Conservation (phyloP, 2,113 vertebrate genomes). For the Budorcas taxicolor region DNA sequence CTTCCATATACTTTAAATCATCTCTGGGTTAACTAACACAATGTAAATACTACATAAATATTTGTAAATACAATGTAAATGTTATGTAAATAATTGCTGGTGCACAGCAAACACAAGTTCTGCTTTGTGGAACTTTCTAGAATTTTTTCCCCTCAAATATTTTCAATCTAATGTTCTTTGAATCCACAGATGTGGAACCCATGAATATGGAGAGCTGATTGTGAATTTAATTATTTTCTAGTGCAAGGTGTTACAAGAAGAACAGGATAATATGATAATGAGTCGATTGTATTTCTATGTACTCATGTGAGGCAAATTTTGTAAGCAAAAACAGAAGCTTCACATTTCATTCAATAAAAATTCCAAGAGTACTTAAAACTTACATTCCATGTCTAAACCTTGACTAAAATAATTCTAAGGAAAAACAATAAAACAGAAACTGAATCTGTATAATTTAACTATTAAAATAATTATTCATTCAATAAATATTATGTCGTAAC, state of each 20-base stretch:
- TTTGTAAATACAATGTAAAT: background rate
- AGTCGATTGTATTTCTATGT: background rate
- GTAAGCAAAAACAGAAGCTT: background rate
- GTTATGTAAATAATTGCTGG: background rate
- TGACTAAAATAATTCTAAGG: background rate
- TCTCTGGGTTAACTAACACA: background rate
- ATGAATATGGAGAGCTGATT: background rate
- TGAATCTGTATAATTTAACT: background rate
- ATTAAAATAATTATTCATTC: constrained; percentile 20
- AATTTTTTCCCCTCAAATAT: background rate
- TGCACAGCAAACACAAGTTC: background rate
- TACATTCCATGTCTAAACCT: background rate
- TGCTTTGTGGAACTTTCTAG: background rate
- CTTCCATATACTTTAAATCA: background rate
- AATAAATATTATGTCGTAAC: background rate
- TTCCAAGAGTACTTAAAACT: background rate
- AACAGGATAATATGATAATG: background rate
- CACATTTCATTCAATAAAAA: background rate
- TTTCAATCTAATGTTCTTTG: background rate
- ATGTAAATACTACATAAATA: background rate
- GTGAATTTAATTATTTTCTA: background rate
- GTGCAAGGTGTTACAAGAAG: background rate
- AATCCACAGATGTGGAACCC: background rate
- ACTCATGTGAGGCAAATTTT: background rate
- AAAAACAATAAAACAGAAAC: constrained; percentile 25